A percentile compares a stretch with the other conserved stretches of the same genome.
These are phyloP conservation scores for Equus quagga DNA, from an alignment of 2,113 vertebrate genomes.

Conservation along the genomic window DNA sequence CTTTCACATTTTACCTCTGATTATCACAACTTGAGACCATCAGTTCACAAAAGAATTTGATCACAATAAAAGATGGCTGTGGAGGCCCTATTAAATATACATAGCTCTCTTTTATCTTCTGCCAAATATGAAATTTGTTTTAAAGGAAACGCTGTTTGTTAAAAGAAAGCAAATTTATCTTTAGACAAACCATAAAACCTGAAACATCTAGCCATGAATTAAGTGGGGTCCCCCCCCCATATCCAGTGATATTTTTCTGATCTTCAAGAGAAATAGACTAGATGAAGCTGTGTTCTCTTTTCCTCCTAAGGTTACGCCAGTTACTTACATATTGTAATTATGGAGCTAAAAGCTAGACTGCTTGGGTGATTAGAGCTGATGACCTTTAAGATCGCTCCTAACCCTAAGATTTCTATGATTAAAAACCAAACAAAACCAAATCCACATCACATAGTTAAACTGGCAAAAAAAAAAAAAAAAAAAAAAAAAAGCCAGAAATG, in stretches of 20 bases:
- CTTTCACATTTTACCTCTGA: neutral
- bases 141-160: slow-evolving; percentile 30
- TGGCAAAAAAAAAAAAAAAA: neutral
- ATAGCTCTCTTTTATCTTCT: neutral
- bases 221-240: neutral
- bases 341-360: neutral
- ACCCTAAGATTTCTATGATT: neutral
- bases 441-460: neutral
- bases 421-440: neutral
- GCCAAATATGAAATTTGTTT: slow-evolving; percentile 6
- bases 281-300: neutral
- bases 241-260: neutral
- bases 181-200: neutral
- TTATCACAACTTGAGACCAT: neutral
- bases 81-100: neutral
- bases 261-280: neutral
- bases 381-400: neutral
- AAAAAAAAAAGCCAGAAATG: neutral
- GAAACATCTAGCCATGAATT: neutral
- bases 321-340: neutral
- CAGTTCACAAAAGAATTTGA: neutral
- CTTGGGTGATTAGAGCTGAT: neutral
- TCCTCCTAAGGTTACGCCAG: neutral
- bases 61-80: neutral
- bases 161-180: slow-evolving; percentile 38